Conservation (phyloP, 1,140 invertebrate genomes). For the Ladona fulva region DNA sequence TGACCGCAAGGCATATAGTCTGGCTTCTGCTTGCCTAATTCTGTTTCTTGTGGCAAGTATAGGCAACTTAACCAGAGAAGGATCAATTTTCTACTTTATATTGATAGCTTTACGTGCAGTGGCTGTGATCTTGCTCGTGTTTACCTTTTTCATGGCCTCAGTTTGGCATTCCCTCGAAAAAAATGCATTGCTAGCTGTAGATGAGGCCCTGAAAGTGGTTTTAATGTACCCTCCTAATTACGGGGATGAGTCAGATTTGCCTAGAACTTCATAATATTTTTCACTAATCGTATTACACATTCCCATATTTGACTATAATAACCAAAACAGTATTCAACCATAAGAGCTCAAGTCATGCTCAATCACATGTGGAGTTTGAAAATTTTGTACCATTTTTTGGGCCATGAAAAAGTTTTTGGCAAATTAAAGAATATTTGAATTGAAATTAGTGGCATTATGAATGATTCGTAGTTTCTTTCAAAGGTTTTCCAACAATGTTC, state of each 20-base stretch:
- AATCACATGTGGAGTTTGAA: no score
- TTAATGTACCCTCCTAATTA: slow-evolving; percentile 23
- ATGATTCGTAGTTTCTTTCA: no score
- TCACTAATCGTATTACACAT: no score
- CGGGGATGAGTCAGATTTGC: neutral
- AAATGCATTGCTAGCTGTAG: slow-evolving; percentile 63
- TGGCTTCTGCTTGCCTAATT: slow-evolving; percentile 37
- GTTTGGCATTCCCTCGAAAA: slow-evolving; percentile 69
- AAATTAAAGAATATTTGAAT: no score
- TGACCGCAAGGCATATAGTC: slow-evolving; percentile 15
- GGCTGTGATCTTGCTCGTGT: slow-evolving; percentile 48
- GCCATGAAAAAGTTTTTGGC: no score
- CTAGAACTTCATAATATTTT: no score
- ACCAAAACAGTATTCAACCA: no score
- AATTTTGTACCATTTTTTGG: no score
- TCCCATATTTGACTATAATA: no score
- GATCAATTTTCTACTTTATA: slow-evolving; percentile 30
- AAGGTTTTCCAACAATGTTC: no score
- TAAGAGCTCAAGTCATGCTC: no score
- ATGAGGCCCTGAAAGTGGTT: slow-evolving; percentile 48
- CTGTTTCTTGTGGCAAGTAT: slow-evolving; percentile 38
- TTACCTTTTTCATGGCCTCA: slow-evolving; percentile 62
- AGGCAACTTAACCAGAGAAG: slow-evolving; percentile 40
- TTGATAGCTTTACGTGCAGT: slow-evolving; percentile 34
- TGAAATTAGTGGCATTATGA: no score